Conservation (phyloP, 2,113 vertebrate genomes). For the Otolemur garnettii region DNA sequence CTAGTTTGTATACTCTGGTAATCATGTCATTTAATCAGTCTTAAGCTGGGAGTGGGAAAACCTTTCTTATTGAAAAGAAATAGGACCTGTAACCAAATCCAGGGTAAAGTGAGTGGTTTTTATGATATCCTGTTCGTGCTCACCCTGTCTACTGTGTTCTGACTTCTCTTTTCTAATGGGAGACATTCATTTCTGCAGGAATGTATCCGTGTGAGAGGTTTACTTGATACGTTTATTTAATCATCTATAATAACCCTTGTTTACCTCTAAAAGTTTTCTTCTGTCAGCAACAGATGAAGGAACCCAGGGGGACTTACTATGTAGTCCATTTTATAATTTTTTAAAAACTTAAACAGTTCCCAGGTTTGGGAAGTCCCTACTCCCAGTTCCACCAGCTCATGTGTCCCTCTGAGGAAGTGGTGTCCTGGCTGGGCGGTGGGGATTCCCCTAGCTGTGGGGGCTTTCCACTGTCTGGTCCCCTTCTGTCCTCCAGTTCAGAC, state of each 20-base stretch:
- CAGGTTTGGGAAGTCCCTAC: neutral
- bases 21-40: neutral
- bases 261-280: neutral
- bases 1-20: neutral
- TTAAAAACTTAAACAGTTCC: neutral
- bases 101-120: neutral
- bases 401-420: conserved; percentile 26
- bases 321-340: accelerated
- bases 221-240: neutral
- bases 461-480: neutral
- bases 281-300: neutral
- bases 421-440: neutral
- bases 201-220: neutral
- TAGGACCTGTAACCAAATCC: neutral
- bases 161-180: neutral
- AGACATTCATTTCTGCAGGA: neutral
- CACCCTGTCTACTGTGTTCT: neutral
- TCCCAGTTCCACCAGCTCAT: accelerated
- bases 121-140: accelerated
- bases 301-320: accelerated
- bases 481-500: neutral
- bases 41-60: conserved; percentile 19
- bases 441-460: neutral
- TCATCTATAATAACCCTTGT: accelerated
- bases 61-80: neutral